A percentile compares a stretch with the other conserved stretches of the same genome.
phyloP scores from a whole-genome alignment of 1,140 invertebrate genomes.

The Colletes latitarsis region DNA sequence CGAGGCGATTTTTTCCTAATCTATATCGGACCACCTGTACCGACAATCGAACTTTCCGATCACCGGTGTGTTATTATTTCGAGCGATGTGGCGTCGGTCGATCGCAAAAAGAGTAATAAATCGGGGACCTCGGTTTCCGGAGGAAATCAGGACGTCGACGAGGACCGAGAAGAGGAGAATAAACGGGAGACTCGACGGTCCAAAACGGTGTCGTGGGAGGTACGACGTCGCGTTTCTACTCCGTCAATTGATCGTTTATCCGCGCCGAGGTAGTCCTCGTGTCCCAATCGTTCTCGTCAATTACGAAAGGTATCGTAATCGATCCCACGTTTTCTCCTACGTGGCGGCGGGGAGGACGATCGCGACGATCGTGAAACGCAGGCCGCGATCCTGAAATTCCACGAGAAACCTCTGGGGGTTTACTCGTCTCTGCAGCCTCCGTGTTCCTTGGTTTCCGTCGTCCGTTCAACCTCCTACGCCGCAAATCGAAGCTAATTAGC shows the following conservation, averaged over 20 bases:
- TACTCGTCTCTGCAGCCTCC: too few species aligned
- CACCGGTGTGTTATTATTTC: not conserved
- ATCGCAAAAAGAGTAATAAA: not conserved
- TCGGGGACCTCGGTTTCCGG: not conserved
- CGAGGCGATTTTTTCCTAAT: conserved; percentile 35
- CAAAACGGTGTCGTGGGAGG: conserved; percentile 29
- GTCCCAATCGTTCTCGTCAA: conserved; percentile 68
- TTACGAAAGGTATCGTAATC: conserved; percentile 54
- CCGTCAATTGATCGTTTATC: conserved; percentile 72
- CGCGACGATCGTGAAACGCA: not conserved
- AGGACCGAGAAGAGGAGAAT: not conserved
- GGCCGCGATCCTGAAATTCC: not conserved
- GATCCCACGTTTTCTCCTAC: conserved; percentile 1
- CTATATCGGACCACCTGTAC: conserved; percentile 33
- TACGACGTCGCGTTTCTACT: conserved; percentile 41
- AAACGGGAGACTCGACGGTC: conserved; percentile 44
- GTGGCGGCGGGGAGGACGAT: not conserved
- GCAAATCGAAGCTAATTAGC: conserved; percentile 12
- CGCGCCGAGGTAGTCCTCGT: conserved; percentile 39
- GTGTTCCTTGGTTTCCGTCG: not conserved
- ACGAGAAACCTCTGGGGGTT: not conserved
- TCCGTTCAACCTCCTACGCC: not conserved
- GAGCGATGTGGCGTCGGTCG: not conserved
- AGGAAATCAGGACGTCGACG: conserved; percentile 1
- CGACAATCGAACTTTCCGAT: conserved; percentile 51